These are phyloP conservation scores for Tamias sibiricus DNA, from an alignment of 2,113 vertebrate genomes.

Conservation along the genomic window DNA sequence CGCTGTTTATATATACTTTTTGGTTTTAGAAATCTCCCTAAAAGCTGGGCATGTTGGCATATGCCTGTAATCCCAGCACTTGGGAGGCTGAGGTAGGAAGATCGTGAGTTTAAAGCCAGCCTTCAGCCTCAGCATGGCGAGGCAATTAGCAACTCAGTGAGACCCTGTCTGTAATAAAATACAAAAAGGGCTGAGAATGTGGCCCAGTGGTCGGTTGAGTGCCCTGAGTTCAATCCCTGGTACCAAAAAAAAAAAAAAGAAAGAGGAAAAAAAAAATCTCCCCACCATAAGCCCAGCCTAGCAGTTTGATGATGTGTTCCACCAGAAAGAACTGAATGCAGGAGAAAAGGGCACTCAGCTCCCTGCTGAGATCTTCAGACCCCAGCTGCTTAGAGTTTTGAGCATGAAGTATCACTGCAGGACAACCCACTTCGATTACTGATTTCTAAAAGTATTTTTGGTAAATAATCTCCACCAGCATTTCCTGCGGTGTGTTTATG, in stretches of 20 bases:
- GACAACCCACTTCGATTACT: neutral
- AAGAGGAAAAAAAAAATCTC: no score
- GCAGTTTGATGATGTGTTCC: neutral
- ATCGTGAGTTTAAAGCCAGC: no score
- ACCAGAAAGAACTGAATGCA: neutral
- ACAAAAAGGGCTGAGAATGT: no score
- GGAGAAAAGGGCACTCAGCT: neutral
- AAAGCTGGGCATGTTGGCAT: no score
- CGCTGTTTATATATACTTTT: neutral
- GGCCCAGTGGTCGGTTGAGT: no score
- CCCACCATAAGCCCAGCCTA: neutral
- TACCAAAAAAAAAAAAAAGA: no score
- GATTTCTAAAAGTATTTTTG: slow-evolving; percentile 27
- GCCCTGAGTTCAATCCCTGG: no score
- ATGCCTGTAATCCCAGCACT: no score
- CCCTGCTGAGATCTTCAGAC: neutral
- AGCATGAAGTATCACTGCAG: neutral
- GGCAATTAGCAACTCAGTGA: no score
- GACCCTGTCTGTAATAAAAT: no score
- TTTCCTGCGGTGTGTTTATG: neutral
- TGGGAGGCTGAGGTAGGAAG: no score
- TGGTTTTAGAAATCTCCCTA: slow-evolving; percentile 15
- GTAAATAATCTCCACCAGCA: neutral
- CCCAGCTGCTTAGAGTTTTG: neutral
- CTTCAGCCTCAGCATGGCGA: no score